Base-by-base conservation (phyloP, 2,888 invertebrate genomes). In the Escarpia spicata region DNA sequence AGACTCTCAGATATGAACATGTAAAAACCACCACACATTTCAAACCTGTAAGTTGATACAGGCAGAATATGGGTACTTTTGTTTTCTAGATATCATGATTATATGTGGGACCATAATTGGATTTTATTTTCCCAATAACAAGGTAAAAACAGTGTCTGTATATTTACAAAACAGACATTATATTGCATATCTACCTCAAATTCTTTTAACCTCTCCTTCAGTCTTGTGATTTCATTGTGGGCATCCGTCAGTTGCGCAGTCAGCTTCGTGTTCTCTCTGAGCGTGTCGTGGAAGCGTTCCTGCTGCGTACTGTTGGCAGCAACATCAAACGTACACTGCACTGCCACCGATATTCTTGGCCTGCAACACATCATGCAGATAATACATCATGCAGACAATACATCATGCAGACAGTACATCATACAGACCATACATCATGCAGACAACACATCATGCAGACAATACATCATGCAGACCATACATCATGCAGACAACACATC, bases 161-260 rank as follows among this genome's bases (percentile, higher is more conserved):
- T 6, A 19, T 75, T 75, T 6, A 26, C 26, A 75, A 15, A 75
- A 3, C 75, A 19, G 19, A 52, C 19, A 75, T 6, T 37, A 19
- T 6, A 75, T 75, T 26, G 26, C 75, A 75, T 75, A n/a, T n/a
- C 75, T 75, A 75, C 75, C n/a, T 75, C 75, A 75, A 75, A 6
- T 75, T 75, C 75, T 75, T 75, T 75, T 75, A 75, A 26, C 75
- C 75, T 75, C 75, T 75, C n/a, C 26, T 75, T 75, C 75, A 75
- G 75, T 6, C 26, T 75, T n/a, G 19, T 75, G n/a, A 75, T 75
- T 26, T 75, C 75, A 6, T 26, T 75, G 26, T n/a, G 75, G n/a
- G 75, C 75, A 75, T 2, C 75, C 6, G 75, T 75, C 19, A 75
- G 75, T 26, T 75, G 26, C 19, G 75, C 75, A 75, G n/a, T 75